Conservation (phyloP, 1,140 invertebrate species). For the Cheumatopsyche charites region DNA sequence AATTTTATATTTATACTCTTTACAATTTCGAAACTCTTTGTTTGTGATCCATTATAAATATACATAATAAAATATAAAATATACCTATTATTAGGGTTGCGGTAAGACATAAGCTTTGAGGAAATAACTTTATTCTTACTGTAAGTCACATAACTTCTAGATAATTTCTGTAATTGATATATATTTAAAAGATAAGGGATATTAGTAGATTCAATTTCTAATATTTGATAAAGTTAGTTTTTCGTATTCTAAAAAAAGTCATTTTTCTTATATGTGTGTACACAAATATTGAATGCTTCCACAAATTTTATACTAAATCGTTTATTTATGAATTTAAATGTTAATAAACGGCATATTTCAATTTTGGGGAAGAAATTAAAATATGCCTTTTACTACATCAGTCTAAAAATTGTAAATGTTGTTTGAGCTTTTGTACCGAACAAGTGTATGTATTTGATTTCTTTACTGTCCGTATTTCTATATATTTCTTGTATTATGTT, state of each 20-base stretch:
- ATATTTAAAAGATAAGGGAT: constrained; percentile 37
- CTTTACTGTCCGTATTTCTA: background rate
- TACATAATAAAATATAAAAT: background rate
- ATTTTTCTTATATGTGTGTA: constrained; percentile 44
- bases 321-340: constrained; percentile 28
- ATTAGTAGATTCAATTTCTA: constrained; percentile 45
- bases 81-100: constrained; percentile 43
- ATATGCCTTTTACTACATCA: constrained; percentile 39
- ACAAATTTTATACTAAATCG: constrained; percentile 42
- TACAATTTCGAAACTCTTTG: constrained; percentile 45
- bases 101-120: constrained; percentile 44
- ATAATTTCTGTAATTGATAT: constrained; percentile 44
- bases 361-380: constrained; percentile 50
- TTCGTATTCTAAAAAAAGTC: constrained; percentile 39
- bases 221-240: constrained; percentile 39
- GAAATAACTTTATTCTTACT: constrained; percentile 38
- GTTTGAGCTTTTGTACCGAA: constrained; percentile 15
- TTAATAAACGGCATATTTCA: constrained; percentile 46
- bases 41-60: constrained; percentile 44
- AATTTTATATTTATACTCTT: constrained; percentile 46
- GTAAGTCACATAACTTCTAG: constrained; percentile 46
- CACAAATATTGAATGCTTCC: constrained; percentile 46
- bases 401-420: constrained; percentile 8
- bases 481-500: constrained; percentile 13
- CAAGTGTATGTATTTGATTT: background rate